Percentiles rank a stretch among this genome's conserved stretches.
phyloP scores from a whole-genome alignment of 1,140 invertebrate genomes.

The Ceratosolen solmsi region DNA sequence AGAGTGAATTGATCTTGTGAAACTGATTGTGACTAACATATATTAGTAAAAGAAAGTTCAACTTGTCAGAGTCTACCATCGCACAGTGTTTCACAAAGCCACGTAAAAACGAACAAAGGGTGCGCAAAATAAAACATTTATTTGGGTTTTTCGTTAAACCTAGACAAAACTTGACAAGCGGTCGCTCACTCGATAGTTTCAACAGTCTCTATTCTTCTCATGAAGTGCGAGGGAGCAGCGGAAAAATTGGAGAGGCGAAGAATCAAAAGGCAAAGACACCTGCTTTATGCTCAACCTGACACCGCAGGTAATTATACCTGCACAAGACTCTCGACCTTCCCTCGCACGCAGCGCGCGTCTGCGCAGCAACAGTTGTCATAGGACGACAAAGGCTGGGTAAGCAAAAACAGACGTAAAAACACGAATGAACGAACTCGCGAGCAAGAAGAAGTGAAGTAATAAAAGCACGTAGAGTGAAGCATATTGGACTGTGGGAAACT shows the following conservation, averaged over 20 bases:
- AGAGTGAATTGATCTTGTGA: no score
- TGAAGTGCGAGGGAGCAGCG: background rate
- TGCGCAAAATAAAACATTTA: background rate
- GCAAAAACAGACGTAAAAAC: background rate
- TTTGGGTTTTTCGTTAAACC: background rate
- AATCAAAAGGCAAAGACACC: constrained; percentile 15
- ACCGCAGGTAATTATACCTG: constrained; percentile 15
- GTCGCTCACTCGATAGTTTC: background rate
- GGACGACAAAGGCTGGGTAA: background rate
- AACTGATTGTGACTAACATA: no score
- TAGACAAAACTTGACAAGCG: background rate
- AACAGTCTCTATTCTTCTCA: background rate
- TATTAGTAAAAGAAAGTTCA: no score
- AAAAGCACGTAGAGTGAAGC: background rate
- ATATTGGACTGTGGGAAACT: background rate
- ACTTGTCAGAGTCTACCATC: no score
- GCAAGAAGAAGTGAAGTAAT: background rate
- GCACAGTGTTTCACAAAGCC: no score
- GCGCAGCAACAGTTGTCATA: background rate
- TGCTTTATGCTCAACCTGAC: constrained; percentile 11
- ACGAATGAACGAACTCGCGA: background rate
- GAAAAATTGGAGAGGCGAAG: background rate
- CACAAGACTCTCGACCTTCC: background rate
- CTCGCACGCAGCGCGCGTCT: background rate
- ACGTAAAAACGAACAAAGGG: background rate